Evolutionary conservation across 2,113 vertebrate species (phyloP), one percentile per base, ranked within the genome.

Genomic region (Genyomyrus donnyi): DNA sequence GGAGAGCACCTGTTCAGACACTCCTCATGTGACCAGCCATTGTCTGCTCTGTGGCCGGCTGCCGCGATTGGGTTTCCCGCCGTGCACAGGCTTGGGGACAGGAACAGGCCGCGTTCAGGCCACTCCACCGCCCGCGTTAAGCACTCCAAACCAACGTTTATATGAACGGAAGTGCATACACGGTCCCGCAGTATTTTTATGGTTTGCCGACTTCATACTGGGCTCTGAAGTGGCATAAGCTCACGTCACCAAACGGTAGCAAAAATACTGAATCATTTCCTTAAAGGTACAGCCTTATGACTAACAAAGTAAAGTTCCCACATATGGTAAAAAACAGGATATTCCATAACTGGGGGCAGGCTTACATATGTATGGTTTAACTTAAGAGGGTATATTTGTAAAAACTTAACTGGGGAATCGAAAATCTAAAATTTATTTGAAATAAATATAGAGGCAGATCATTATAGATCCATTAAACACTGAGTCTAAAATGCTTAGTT

Each of bases 1-100:
- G 92, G 58, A 89, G 84, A 94, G 90, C 95, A 95, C 93, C 95
- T 95, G 95, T 92, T 91, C 70, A 50, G 50, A 77, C 45, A 89
- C 48, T 77, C 48, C 88, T 90, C 93, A 94, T 93, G 94, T 94
- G 92, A 94, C 93, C 52, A 48, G 87, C 90, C 92, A 91, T 52
- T 89, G 66, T 89, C 83, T 89, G 66, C 93, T 83, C 27, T 11
- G n/a, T 9, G 35, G 91, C 90, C 70, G 31, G 42, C 27, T 5
- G 31, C 13, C 6, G 10, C 35, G n/a, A n/a, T 66, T 10, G 58
- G 42, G 35, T 89, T 94, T 94, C 91, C 91, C 90, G 91, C 66
- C 83, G 24, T 87, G 90, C 66, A 89, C 90, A 88, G 93, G n/a
- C 48, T 70, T 5, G 10, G 27, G 62, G 62, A 70, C 62, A 27